phyloP scores from a whole-genome alignment of 2,888 invertebrate species.

The Lochmaea capreae region DNA sequence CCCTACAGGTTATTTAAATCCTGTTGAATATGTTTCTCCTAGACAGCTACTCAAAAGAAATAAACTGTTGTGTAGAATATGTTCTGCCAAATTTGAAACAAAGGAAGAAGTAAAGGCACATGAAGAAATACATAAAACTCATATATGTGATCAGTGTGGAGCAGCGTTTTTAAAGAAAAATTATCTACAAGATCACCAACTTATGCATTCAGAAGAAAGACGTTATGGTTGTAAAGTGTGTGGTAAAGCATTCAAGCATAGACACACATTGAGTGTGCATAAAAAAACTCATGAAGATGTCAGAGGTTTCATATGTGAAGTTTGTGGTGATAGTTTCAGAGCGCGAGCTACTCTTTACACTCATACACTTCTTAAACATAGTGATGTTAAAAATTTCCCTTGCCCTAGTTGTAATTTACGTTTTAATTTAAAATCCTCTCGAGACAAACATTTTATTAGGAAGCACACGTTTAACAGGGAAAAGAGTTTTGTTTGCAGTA shows the following conservation, averaged over 20 bases:
- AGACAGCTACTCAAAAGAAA: conserved; percentile 30
- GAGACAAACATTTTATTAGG: conserved; percentile 52
- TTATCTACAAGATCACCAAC: conserved; percentile 48
- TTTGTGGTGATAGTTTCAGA: conserved; percentile 55
- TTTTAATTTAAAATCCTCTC: conserved; percentile 54
- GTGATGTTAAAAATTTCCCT: conserved; percentile 52
- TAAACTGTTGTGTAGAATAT: conserved; percentile 37
- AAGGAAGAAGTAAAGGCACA: conserved; percentile 36
- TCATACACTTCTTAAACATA: conserved; percentile 53
- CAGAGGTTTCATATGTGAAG: conserved; percentile 53
- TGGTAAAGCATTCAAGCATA: conserved; percentile 52
- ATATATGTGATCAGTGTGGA: conserved; percentile 49
- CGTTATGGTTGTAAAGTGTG: conserved; percentile 53
- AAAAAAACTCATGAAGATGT: conserved; percentile 54
- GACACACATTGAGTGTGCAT: conserved; percentile 54
- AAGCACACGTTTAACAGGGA: conserved; percentile 39
- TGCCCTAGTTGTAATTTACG: conserved; percentile 53
- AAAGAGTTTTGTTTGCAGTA: conserved; percentile 40
- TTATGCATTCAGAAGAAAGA: conserved; percentile 50
- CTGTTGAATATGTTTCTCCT: conserved; percentile 36
- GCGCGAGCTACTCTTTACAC: conserved; percentile 54
- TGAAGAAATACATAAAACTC: conserved; percentile 45
- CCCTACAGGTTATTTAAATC: conserved; percentile 33
- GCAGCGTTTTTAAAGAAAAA: conserved; percentile 46
- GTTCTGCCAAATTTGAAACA: conserved; percentile 34